A percentile compares a stretch with the other conserved stretches of the same genome.
phyloP scores from a whole-genome alignment of 1,140 invertebrate genomes.

The Mercenaria mercenaria region DNA sequence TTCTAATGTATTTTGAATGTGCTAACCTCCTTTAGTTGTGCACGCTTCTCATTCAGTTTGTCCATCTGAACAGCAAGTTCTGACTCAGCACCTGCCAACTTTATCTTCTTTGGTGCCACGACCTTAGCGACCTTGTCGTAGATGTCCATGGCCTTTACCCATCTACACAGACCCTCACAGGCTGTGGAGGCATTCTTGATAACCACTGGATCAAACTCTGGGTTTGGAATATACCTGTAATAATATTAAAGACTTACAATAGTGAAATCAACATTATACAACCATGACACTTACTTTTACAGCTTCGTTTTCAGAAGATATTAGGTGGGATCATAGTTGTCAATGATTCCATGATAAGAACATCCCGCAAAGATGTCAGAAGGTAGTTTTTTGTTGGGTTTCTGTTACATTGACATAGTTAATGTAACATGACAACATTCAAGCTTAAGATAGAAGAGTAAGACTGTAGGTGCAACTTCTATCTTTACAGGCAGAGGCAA shows the following conservation, averaged over 20 bases:
- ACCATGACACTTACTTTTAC: too few relatives aligned
- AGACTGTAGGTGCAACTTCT: too few relatives aligned
- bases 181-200: constrained; percentile 86
- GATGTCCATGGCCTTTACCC: constrained; percentile 87
- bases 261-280: not conserved
- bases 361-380: too few relatives aligned
- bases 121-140: constrained; percentile 87
- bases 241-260: constrained; percentile 59
- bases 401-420: too few relatives aligned
- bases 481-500: too few relatives aligned
- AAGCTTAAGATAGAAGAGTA: too few relatives aligned
- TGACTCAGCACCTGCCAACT: constrained; percentile 84
- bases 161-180: constrained; percentile 86
- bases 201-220: constrained; percentile 85
- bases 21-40: constrained; percentile 83
- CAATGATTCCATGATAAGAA: too few relatives aligned
- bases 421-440: too few relatives aligned
- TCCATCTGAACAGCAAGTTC: constrained; percentile 86
- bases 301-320: too few relatives aligned
- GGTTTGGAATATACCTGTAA: constrained; percentile 84
- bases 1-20: too few relatives aligned
- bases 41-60: constrained; percentile 86
- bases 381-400: too few relatives aligned
- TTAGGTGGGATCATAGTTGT: too few relatives aligned
- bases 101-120: constrained; percentile 88